Percentiles rank a stretch among this genome's conserved stretches.
phyloP scores from a whole-genome alignment of 2,888 invertebrate genomes.

The Thysanoteuthis rhombus region DNA sequence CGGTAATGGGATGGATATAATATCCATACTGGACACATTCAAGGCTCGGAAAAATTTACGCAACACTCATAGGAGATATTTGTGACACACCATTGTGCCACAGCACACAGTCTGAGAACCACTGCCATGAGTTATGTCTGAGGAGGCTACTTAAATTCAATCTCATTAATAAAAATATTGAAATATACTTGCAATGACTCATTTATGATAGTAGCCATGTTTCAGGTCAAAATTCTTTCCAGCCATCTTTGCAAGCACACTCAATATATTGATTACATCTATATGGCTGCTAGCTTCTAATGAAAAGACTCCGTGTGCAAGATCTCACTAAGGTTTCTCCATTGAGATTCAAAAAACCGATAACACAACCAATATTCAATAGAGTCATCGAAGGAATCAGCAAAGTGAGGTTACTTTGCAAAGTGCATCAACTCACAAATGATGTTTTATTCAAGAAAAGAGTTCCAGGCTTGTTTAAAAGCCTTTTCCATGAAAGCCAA shows the following conservation, averaged over 20 bases:
- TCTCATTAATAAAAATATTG: neutral
- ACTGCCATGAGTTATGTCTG: too few species aligned
- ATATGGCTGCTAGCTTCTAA: neutral
- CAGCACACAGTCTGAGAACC: too few species aligned
- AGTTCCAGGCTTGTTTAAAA: neutral
- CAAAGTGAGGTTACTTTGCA: neutral
- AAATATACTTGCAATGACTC: neutral
- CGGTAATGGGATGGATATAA: too few species aligned
- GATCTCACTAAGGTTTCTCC: conserved; percentile 12
- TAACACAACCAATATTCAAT: neutral
- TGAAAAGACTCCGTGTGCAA: neutral
- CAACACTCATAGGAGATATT: too few species aligned
- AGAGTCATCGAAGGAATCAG: neutral
- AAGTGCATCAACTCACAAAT: neutral
- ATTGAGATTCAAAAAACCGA: neutral
- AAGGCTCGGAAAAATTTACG: too few species aligned
- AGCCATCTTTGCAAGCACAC: neutral
- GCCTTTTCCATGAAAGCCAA: neutral
- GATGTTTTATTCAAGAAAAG: neutral
- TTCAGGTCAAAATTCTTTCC: neutral
- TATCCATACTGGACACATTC: too few species aligned
- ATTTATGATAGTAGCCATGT: neutral
- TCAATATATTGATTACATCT: neutral
- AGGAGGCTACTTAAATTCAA: neutral
- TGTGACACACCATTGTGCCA: too few species aligned